Base-by-base conservation (phyloP, 2,888 invertebrate genomes). In the Creontiades dilutus region DNA sequence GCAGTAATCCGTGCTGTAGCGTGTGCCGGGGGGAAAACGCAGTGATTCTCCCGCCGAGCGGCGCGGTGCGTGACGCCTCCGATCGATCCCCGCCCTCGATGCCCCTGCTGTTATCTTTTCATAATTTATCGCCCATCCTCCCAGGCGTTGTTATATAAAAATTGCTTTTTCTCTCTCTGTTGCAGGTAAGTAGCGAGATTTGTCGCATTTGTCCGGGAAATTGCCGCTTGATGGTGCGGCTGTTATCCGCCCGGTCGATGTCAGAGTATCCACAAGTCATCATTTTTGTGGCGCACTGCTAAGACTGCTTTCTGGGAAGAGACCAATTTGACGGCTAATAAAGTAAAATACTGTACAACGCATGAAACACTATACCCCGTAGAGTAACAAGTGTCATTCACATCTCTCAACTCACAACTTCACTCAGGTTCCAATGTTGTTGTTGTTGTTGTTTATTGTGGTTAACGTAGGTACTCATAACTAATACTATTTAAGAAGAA, bases 21-120 rank as follows among this genome's bases (percentile, higher is more conserved):
- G 82, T 82, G 82, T 19, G 47, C 19, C 27, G 82, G 13, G 46
- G 82, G 13, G 46, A 82, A 19, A 78, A 52, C 82, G 48, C 52
- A 82, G 47, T 16, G 82, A 52, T 52, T 82, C 82, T 52, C 82
- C 82, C 82, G 14, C 82, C 82, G 27, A 14, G n/a, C 23, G 47
- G 82, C 23, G 27, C 52, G 47, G 28, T 80, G 80, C 80, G 80
- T 82, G 82, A 82, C 82, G 11, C 48, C 48, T 19, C n/a, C 52
- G 82, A 82, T 82, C 82, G 82, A 82, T 82, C 52, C 82, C 82
- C 14, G 1, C 82, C 52, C 82, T 48, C 52, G 52, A 78, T 46
- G 78, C 78, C 37, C 78, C 78, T 46, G 78, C 46, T 78, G 76
- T 76, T 78, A 78, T 78, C 78, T 78, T 46, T 78, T 46, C 78